Evolutionary conservation across 2,113 vertebrate species (phyloP).

Genomic region (Ammodytes dubius): DNA sequence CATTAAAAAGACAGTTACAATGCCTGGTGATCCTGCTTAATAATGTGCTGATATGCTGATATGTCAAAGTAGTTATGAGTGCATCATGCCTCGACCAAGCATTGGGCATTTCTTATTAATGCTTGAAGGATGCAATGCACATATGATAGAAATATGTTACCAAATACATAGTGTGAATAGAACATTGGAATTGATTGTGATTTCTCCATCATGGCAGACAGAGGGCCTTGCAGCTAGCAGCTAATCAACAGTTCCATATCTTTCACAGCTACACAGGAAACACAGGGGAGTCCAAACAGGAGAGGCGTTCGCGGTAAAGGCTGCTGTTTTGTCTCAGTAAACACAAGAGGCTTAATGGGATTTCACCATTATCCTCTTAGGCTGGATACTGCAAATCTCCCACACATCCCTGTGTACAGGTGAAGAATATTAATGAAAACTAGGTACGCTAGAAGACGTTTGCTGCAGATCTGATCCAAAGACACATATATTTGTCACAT

Average conservation of each 20-base stretch:
- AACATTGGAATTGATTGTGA: conserved; percentile 9
- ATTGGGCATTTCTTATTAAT: conserved; percentile 35
- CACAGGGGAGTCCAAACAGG: conserved; percentile 41
- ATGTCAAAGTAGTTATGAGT: conserved; percentile 13
- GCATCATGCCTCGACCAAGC: conserved; percentile 16
- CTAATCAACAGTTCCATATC: conserved; percentile 47
- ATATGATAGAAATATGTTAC: not conserved
- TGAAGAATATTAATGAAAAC: conserved; percentile 74
- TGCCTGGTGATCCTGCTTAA: conserved; percentile 12
- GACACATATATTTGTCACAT: too few relatives aligned
- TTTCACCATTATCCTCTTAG: conserved; percentile 77
- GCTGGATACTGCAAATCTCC: conserved; percentile 74
- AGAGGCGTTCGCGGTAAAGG: conserved; percentile 62
- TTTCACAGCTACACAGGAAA: conserved; percentile 42
- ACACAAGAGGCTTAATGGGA: conserved; percentile 79
- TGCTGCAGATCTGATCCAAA: conserved; percentile 38
- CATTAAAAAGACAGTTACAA: conserved; percentile 17
- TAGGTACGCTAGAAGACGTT: conserved; percentile 46
- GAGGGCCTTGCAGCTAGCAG: conserved; percentile 19
- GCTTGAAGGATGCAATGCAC: not conserved
- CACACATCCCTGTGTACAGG: conserved; percentile 61
- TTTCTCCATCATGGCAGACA: conserved; percentile 17
- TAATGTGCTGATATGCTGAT: conserved; percentile 44
- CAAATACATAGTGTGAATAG: not conserved
- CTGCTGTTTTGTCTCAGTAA: conserved; percentile 80